phyloP scores from a whole-genome alignment of 35 echinoderm and acorn worm genomes.

The Lytechinus pictus region DNA sequence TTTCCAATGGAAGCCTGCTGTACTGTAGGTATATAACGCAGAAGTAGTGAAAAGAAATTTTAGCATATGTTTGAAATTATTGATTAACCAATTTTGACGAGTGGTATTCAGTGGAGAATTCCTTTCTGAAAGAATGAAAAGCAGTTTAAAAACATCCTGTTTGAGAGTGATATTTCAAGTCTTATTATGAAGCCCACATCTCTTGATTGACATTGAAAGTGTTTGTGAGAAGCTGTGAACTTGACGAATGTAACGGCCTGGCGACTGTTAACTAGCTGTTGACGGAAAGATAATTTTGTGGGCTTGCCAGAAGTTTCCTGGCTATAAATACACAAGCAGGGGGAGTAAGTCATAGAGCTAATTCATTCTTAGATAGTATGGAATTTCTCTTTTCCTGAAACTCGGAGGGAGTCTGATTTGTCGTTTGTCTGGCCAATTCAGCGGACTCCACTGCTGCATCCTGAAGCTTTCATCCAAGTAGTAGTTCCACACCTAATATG shows the following conservation, averaged over 20 bases:
- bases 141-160: not conserved
- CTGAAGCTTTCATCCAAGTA: not conserved
- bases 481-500: not conserved
- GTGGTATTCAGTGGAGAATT: not conserved
- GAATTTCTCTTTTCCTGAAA: not conserved
- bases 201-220: conserved; percentile 5
- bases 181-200: not conserved
- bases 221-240: not conserved
- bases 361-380: not conserved
- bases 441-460: not conserved
- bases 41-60: not conserved
- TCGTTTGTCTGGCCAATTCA: not conserved
- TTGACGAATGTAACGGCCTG: not conserved
- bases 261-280: not conserved
- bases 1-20: too few species aligned
- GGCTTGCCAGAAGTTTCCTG: conserved; percentile 15
- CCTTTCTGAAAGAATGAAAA: not conserved
- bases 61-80: not conserved
- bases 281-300: conserved; percentile 1
- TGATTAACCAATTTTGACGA: not conserved
- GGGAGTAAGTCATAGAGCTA: not conserved
- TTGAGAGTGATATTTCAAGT: not conserved
- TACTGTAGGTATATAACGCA: too few species aligned
- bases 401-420: not conserved
- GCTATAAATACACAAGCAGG: not conserved